Evolutionary conservation across 2,797 vertebrate species (phyloP).

Genomic region (Thalassophryne amazonica): DNA sequence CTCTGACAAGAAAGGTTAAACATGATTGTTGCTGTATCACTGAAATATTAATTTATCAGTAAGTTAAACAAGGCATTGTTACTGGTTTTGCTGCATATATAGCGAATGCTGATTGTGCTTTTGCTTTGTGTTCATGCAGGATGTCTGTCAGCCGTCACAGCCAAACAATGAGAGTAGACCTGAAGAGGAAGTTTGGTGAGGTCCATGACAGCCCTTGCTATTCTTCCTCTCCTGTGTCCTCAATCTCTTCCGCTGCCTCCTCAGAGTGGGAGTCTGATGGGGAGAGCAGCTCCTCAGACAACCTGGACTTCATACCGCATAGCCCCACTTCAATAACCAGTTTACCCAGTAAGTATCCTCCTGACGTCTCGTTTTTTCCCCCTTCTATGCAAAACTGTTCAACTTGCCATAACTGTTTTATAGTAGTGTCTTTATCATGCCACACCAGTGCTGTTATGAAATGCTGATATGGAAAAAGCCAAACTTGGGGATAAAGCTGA

Average conservation of each 20-base stretch:
- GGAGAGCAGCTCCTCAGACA: slow-evolving; percentile 65
- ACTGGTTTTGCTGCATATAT: no score
- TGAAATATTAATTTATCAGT: not conserved
- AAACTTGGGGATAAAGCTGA: slow-evolving; percentile 39
- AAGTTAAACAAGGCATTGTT: not conserved
- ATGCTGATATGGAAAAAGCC: slow-evolving; percentile 49
- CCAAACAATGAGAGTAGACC: slow-evolving; percentile 82
- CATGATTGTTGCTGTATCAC: not conserved
- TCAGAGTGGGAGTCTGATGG: slow-evolving; percentile 76
- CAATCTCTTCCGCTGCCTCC: slow-evolving; percentile 76
- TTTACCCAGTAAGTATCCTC: slow-evolving; percentile 57
- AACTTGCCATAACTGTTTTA: slow-evolving; percentile 32
- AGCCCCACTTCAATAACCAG: slow-evolving; percentile 28
- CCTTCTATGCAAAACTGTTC: slow-evolving; percentile 44
- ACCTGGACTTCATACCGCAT: slow-evolving; percentile 33
- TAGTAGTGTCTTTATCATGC: slow-evolving; percentile 70
- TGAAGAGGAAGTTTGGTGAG: slow-evolving; percentile 90
- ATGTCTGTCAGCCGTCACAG: slow-evolving; percentile 22
- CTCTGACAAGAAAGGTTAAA: slow-evolving; percentile 1
- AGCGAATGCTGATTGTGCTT: no score
- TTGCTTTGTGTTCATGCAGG: slow-evolving; percentile 48
- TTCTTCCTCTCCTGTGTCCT: slow-evolving; percentile 74
- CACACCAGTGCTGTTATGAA: slow-evolving; percentile 49
- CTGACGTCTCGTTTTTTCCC: not conserved
- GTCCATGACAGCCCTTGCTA: slow-evolving; percentile 80